Conservation (phyloP, 2,113 vertebrate genomes). For the Podarcis cretensis region DNA sequence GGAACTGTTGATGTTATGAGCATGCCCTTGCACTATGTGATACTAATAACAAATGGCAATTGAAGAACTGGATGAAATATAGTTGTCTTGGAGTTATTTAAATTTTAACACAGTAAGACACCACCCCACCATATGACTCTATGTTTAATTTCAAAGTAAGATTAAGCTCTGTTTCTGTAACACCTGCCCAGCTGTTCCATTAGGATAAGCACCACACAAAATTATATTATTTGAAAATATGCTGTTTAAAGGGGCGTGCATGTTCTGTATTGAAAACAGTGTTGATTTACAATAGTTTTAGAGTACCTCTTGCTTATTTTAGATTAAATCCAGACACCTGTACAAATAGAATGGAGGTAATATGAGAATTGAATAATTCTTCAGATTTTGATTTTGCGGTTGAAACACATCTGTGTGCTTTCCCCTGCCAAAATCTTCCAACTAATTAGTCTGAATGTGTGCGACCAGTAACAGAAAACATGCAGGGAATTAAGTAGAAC, state of each 20-base stretch:
- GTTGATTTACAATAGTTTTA: slow-evolving; percentile 28
- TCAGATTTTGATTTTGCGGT: slow-evolving; percentile 38
- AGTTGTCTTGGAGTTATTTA: background rate
- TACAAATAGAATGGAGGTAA: slow-evolving; percentile 42
- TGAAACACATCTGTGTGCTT: slow-evolving; percentile 56
- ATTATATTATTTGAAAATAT: slow-evolving; percentile 1
- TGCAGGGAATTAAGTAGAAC: background rate
- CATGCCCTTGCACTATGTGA: background rate
- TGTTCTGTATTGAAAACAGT: slow-evolving; percentile 6
- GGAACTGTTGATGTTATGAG: background rate
- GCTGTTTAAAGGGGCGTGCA: background rate
- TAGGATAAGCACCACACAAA: background rate
- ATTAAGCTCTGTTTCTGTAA: background rate
- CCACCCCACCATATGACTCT: background rate
- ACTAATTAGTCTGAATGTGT: slow-evolving; percentile 68
- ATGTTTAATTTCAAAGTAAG: background rate
- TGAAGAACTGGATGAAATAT: background rate
- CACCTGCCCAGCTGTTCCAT: background rate
- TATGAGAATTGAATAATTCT: slow-evolving; percentile 51
- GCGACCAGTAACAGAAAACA: slow-evolving; percentile 60
- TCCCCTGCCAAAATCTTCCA: slow-evolving; percentile 66
- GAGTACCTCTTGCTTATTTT: background rate
- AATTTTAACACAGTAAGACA: background rate
- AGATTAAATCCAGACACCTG: background rate
- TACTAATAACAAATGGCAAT: no score